phyloP scores from a whole-genome alignment of 2,888 invertebrate species.

The Molanna angustata region DNA sequence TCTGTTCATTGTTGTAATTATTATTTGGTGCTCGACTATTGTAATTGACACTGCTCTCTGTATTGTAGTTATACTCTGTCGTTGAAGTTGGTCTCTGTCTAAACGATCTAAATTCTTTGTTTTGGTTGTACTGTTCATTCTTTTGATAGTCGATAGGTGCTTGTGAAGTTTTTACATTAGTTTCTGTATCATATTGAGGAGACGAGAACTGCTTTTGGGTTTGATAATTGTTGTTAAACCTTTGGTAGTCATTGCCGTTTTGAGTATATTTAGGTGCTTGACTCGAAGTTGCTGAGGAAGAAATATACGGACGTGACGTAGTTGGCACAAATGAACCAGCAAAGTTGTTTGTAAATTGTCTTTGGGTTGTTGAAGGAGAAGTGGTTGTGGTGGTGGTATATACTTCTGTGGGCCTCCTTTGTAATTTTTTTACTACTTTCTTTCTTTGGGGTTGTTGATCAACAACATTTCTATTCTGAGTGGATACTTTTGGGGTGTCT shows the following conservation, averaged over 20 bases:
- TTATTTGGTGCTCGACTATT: conserved; percentile 27
- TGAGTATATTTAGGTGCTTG: conserved; percentile 42
- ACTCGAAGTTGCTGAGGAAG: conserved; percentile 28
- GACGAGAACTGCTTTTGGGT: not conserved
- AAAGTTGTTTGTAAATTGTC: conserved; percentile 42
- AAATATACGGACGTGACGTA: conserved; percentile 34
- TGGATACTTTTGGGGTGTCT: conserved; percentile 49
- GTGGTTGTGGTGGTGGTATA: conserved; percentile 33
- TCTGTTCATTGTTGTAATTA: conserved; percentile 32
- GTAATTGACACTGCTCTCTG: not conserved
- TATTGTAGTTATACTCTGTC: conserved; percentile 31
- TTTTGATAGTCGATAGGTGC: conserved; percentile 28
- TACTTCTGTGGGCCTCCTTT: conserved; percentile 40
- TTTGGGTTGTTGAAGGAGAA: conserved; percentile 30
- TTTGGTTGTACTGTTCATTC: conserved; percentile 32
- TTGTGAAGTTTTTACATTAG: not conserved
- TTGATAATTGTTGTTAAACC: conserved; percentile 39
- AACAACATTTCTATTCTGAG: conserved; percentile 38
- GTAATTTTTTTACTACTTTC: conserved; percentile 43
- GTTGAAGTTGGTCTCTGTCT: conserved; percentile 32
- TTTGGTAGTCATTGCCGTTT: conserved; percentile 35
- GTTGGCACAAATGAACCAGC: conserved; percentile 45
- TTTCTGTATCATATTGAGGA: not conserved
- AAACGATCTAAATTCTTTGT: conserved; percentile 31
- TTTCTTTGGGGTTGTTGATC: conserved; percentile 44